Conservation (phyloP, 2,888 invertebrate species). For the Erebia epiphron region DNA sequence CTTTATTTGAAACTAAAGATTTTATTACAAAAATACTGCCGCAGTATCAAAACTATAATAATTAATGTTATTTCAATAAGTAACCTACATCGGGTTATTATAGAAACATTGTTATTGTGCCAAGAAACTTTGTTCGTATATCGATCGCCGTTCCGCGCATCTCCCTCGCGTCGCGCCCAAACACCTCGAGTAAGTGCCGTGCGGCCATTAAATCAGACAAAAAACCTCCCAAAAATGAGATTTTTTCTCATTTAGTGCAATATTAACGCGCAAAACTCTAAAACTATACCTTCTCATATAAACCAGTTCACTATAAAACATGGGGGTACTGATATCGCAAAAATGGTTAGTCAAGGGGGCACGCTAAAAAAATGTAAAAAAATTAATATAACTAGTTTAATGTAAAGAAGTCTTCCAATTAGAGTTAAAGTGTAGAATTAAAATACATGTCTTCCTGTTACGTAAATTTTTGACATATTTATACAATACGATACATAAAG, state of each 20-base stretch:
- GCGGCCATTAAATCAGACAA: constrained; percentile 60
- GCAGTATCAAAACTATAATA: background rate
- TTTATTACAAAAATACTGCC: background rate
- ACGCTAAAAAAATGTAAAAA: constrained; percentile 47
- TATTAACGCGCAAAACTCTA: constrained; percentile 1
- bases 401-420: constrained; percentile 79
- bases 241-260: constrained; percentile 43
- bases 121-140: constrained; percentile 51
- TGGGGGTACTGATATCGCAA: constrained; percentile 41
- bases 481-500: constrained; percentile 34
- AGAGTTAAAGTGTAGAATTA: constrained; percentile 42
- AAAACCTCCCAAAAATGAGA: constrained; percentile 60
- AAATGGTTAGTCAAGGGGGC: constrained; percentile 61
- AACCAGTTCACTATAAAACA: constrained; percentile 31
- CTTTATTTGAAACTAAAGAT: too few relatives aligned
- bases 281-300: background rate
- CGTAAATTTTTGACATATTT: constrained; percentile 47
- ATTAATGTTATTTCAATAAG: background rate
- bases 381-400: constrained; percentile 51
- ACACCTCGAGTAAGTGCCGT: constrained; percentile 54
- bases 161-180: constrained; percentile 52
- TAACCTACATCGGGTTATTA: constrained; percentile 4
- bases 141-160: constrained; percentile 72
- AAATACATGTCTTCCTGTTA: constrained; percentile 51
- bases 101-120: constrained; percentile 29